These are phyloP conservation scores for Hoplias malabaricus DNA, from an alignment of 2,113 vertebrate species.

Conservation along the genomic window DNA sequence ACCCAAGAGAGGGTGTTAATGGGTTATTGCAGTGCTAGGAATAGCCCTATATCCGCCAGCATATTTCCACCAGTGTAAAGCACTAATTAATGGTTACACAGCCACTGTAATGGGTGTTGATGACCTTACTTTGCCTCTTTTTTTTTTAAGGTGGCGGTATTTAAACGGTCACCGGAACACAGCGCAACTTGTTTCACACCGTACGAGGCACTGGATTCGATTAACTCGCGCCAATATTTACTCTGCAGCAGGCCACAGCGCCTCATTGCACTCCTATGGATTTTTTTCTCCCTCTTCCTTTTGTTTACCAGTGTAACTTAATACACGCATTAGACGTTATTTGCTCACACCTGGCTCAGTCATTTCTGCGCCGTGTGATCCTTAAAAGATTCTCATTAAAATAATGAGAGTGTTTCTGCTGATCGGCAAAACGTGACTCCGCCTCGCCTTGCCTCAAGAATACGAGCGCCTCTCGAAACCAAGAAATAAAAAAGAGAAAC, in stretches of 20 bases:
- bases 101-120: constrained; percentile 28
- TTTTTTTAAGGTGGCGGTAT: neutral
- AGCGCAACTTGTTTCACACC: constrained; percentile 55
- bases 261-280: constrained; percentile 76
- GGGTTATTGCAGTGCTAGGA: constrained; percentile 21
- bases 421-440: constrained; percentile 48
- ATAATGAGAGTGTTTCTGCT: constrained; percentile 52
- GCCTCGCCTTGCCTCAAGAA: neutral
- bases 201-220: constrained; percentile 58
- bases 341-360: constrained; percentile 74
- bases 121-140: constrained; percentile 19
- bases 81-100: constrained; percentile 35
- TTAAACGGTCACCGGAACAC: neutral
- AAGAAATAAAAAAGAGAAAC: neutral
- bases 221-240: constrained; percentile 70
- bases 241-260: constrained; percentile 57
- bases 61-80: constrained; percentile 8
- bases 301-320: constrained; percentile 61
- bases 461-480: neutral
- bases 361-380: constrained; percentile 65
- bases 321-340: constrained; percentile 54
- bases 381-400: constrained; percentile 45
- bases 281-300: constrained; percentile 43
- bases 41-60: constrained; percentile 21
- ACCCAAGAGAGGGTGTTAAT: constrained; percentile 28